Conservation (phyloP, 1,140 invertebrate species). For the Carposina sasakii region DNA sequence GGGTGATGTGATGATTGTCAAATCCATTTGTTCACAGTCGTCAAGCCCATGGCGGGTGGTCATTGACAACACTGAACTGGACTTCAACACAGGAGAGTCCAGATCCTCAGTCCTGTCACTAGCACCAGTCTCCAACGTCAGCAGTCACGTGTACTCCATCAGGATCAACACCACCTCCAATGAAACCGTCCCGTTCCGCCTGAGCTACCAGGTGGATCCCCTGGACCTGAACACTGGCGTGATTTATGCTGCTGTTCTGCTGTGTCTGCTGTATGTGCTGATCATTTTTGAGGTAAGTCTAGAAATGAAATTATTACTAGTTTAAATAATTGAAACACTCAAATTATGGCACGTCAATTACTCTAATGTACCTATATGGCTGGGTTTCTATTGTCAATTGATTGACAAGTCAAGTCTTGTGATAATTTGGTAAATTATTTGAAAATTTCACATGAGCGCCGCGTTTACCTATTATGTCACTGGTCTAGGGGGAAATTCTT, state of each 20-base stretch:
- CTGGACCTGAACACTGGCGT: conserved; percentile 77
- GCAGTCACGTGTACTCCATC: background rate
- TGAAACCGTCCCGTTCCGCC: conserved; percentile 72
- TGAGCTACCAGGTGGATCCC: conserved; percentile 75
- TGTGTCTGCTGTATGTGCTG: conserved; percentile 82
- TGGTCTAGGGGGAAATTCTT: no score
- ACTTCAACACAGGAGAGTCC: conserved; percentile 31
- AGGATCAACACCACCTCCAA: conserved; percentile 16
- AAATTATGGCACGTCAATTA: no score
- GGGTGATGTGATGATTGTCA: no score
- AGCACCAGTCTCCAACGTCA: conserved; percentile 8
- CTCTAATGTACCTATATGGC: no score
- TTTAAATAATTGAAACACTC: no score
- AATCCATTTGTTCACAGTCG: no score
- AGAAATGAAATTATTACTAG: background rate
- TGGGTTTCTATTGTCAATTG: no score
- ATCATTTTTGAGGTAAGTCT: conserved; percentile 86
- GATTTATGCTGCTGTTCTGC: conserved; percentile 79
- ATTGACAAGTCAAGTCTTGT: no score
- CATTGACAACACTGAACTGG: background rate
- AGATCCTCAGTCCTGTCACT: conserved; percentile 25
- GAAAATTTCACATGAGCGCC: no score
- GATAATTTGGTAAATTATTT: no score
- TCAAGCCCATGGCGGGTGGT: no score
- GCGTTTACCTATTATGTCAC: no score